Base-by-base conservation (phyloP, 2,888 invertebrate species). In the Caenorhabditis sulstoni region DNA sequence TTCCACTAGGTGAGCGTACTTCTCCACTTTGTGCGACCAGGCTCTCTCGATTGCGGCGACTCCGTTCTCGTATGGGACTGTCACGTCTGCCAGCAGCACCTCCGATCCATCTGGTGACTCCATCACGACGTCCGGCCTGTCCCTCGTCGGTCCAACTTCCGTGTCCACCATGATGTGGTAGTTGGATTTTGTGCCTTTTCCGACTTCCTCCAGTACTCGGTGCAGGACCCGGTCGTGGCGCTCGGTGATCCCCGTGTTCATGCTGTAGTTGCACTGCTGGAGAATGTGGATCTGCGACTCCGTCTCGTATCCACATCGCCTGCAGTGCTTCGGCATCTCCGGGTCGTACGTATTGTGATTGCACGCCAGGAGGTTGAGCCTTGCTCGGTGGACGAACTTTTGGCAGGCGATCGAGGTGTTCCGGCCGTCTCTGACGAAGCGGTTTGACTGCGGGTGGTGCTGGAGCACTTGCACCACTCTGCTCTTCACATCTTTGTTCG, bases 271-370 rank as follows among this genome's bases (percentile, higher is more conserved):
- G 20, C 64, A 64, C 1, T 29, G 1, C 16, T 64, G 50, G 11
- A 64, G 52, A n/a, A 64, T 64, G 37, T 64, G 64, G 7, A 20
- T 5, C n/a, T 39, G 52, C 12, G 64, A 50, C 52, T 64, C 64
- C 1, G 14, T 18, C 12, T 52, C 39, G 7, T 3, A 7, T 3
- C 1, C n/a, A 14, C 64, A 64, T 52, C 64, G 37, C 52, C 64
- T 5, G 37, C 64, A 64, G 1, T 3, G n/a, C 20, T 41, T 50
- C 5, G 61, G 49, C 1, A 37, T 3, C 1, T 16, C 18, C 20
- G 7, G 8, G 1, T 35, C 39, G n/a, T 7, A 50, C 8, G 18
- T 39, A 9, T 64, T 64, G 5, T 12, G 18, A 20, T 64, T 64
- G 22, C 64, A 64, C 1, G n/a, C 3, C 37, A 64, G 41, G 1